phyloP scores from a whole-genome alignment of 2,888 invertebrate species.

The Cynaeus angustus region DNA sequence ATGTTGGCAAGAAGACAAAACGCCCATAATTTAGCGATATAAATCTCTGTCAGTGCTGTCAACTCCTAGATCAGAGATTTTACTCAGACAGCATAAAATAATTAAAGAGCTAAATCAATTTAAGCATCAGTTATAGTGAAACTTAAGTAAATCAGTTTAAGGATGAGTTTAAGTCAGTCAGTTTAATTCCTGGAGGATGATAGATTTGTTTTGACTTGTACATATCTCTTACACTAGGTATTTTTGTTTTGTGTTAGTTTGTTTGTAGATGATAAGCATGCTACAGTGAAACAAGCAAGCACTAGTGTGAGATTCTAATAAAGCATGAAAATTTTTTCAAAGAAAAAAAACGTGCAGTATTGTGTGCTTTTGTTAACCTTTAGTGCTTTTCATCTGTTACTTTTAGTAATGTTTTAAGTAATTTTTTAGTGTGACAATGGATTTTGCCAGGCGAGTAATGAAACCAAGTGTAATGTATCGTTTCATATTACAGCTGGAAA shows the following conservation, averaged over 20 bases:
- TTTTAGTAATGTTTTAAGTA: background rate
- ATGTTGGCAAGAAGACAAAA: background rate
- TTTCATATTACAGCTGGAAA: constrained; percentile 43
- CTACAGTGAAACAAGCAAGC: constrained; percentile 10
- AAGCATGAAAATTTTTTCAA: background rate
- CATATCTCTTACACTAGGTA: constrained; percentile 46
- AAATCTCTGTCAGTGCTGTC: background rate
- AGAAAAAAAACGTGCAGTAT: constrained; percentile 13
- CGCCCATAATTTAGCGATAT: background rate
- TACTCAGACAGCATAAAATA: constrained; percentile 15
- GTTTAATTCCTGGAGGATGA: constrained; percentile 35
- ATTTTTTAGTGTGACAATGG: constrained; percentile 10
- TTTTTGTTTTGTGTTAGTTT: constrained; percentile 9
- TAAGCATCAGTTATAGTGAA: background rate
- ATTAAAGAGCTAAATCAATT: constrained; percentile 3
- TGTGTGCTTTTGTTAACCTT: constrained; percentile 16
- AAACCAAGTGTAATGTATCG: constrained; percentile 45
- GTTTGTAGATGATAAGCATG: constrained; percentile 34
- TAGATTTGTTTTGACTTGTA: constrained; percentile 24
- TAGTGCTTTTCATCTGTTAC: background rate
- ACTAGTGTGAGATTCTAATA: constrained; percentile 10
- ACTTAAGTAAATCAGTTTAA: constrained; percentile 16
- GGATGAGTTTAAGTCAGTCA: background rate
- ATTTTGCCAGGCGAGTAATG: constrained; percentile 47
- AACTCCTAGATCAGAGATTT: constrained; percentile 11